Conservation (phyloP, 2,888 invertebrate genomes). For the Rotaria magnacalcarata region DNA sequence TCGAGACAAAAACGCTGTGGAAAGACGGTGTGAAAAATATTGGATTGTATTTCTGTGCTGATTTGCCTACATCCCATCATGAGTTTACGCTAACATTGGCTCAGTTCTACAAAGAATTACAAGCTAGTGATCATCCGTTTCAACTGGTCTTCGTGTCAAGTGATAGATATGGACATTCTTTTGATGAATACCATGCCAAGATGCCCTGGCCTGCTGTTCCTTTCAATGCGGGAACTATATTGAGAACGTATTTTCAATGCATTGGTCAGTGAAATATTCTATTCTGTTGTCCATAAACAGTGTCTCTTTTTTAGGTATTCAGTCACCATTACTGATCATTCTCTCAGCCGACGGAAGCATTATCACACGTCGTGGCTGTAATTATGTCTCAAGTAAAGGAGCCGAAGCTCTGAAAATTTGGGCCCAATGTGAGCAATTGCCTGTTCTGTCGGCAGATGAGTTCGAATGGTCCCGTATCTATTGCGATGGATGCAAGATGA, state of each 20-base stretch:
- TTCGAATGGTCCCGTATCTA: background rate
- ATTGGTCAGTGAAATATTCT: background rate
- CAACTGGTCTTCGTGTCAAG: background rate
- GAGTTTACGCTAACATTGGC: background rate
- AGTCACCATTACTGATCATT: background rate
- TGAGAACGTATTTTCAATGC: background rate
- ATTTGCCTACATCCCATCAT: background rate
- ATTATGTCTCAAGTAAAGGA: background rate
- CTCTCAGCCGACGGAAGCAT: background rate
- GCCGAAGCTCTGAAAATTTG: background rate
- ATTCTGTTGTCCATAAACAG: background rate
- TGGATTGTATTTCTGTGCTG: background rate
- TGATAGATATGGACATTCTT: background rate
- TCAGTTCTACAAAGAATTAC: background rate
- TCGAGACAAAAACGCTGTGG: background rate
- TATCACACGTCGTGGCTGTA: background rate
- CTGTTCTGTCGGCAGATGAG: background rate
- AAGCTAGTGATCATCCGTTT: background rate
- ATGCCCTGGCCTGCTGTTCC: constrained; percentile 7
- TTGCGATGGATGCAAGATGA: background rate
- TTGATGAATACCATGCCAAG: background rate
- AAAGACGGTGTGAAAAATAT: background rate
- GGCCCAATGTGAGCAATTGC: background rate
- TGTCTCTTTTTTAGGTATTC: background rate
- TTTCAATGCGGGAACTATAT: background rate